These are phyloP conservation scores for Lithodes maja DNA, from an alignment of 2,888 invertebrate species.

Conservation along the genomic window DNA sequence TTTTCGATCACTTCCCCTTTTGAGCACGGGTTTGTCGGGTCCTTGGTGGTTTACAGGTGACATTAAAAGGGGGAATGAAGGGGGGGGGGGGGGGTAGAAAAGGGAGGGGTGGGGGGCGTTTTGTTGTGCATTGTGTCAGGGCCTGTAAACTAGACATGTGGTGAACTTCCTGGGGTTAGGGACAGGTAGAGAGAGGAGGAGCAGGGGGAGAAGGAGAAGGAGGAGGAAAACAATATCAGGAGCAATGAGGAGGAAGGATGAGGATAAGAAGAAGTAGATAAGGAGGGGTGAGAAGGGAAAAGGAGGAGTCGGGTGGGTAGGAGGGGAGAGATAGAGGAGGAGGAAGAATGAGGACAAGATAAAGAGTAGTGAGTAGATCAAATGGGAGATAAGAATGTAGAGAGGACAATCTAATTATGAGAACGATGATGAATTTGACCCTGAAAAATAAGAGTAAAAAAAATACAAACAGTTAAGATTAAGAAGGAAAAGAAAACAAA, in stretches of 20 bases:
- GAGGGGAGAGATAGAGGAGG: not conserved
- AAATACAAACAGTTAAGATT: too few relatives aligned
- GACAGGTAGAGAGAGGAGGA: not conserved
- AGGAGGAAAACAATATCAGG: not conserved
- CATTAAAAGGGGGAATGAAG: not conserved
- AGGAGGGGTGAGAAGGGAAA: not conserved
- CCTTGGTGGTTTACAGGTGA: too few relatives aligned
- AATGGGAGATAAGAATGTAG: too few relatives aligned
- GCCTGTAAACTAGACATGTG: too few relatives aligned
- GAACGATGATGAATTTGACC: too few relatives aligned
- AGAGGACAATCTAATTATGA: too few relatives aligned
- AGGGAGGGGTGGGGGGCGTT: not conserved
- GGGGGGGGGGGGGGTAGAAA: not conserved
- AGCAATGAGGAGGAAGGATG: not conserved
- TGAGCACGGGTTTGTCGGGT: too few relatives aligned
- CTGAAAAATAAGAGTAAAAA: too few relatives aligned
- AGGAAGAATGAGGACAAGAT: not conserved
- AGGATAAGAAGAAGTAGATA: not conserved
- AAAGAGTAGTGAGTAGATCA: too few relatives aligned
- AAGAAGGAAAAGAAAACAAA: too few relatives aligned
- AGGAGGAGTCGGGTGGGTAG: not conserved
- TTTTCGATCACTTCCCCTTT: too few relatives aligned
- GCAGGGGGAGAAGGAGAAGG: not conserved
- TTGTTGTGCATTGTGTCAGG: too few relatives aligned
- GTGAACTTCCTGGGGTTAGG: not conserved